Percentiles rank a stretch among this genome's conserved stretches.
phyloP scores from a whole-genome alignment of 2,888 invertebrate genomes.

The Synanthedon formicaeformis region DNA sequence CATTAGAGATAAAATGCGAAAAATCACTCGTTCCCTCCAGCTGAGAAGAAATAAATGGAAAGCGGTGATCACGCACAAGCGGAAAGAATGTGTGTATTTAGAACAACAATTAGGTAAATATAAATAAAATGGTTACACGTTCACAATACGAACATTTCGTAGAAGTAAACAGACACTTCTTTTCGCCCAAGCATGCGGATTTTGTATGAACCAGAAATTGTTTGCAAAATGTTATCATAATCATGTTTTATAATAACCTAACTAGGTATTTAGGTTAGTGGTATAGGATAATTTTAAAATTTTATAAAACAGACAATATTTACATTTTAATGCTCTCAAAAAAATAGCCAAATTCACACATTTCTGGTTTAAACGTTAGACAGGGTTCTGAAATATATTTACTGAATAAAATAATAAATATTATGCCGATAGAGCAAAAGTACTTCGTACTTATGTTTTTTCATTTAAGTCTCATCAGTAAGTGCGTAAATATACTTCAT shows the following conservation, averaged over 20 bases:
- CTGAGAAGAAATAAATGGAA: constrained; percentile 16
- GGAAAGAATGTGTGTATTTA: constrained; percentile 62
- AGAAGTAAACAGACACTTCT: constrained; percentile 53
- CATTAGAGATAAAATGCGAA: too few relatives aligned
- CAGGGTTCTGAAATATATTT: constrained; percentile 34
- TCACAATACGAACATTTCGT: constrained; percentile 38
- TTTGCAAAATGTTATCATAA: neutral
- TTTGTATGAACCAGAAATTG: constrained; percentile 47
- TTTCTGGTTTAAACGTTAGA: constrained; percentile 44
- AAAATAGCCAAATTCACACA: constrained; percentile 7
- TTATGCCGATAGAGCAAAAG: constrained; percentile 1
- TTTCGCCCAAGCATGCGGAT: constrained; percentile 63
- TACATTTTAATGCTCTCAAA: neutral
- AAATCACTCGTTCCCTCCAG: constrained; percentile 1
- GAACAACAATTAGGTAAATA: constrained; percentile 37
- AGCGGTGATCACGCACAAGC: constrained; percentile 70
- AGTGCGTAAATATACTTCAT: constrained; percentile 32
- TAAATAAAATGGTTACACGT: constrained; percentile 40
- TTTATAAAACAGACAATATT: too few relatives aligned
- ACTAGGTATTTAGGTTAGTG: too few relatives aligned
- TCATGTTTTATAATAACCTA: too few relatives aligned
- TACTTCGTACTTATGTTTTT: too few relatives aligned
- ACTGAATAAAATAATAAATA: constrained; percentile 11
- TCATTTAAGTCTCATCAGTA: neutral
- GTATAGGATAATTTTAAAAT: too few relatives aligned